phyloP scores from a whole-genome alignment of 2,797 vertebrate genomes.

The Austrolebias charrua region DNA sequence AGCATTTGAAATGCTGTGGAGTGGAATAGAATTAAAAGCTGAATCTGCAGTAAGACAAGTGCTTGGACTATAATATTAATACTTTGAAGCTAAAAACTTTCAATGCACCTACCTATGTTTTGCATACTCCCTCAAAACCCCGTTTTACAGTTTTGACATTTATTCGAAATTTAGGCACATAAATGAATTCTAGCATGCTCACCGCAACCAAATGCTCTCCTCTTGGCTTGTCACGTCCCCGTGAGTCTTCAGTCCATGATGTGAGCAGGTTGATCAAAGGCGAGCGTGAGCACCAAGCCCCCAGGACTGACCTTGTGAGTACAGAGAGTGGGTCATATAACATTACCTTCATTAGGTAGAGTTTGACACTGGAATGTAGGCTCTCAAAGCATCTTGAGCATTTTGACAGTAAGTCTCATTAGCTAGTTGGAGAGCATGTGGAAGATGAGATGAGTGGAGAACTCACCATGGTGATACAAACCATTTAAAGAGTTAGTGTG shows the following conservation, averaged over 20 bases:
- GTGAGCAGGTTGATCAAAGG: slow-evolving; percentile 43
- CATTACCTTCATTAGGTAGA: slow-evolving; percentile 62
- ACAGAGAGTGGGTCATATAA: slow-evolving; percentile 35
- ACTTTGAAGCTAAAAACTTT: not conserved
- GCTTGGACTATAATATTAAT: slow-evolving; percentile 1
- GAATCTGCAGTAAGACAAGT: slow-evolving; percentile 9
- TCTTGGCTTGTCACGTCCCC: slow-evolving; percentile 12
- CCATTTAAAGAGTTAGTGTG: not conserved
- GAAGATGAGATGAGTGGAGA: slow-evolving; percentile 20
- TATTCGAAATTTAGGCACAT: slow-evolving; percentile 4
- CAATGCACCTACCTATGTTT: not conserved
- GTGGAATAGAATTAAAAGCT: slow-evolving; percentile 42
- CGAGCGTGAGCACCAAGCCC: slow-evolving; percentile 39
- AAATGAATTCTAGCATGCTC: slow-evolving; percentile 25
- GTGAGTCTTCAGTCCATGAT: slow-evolving; percentile 31
- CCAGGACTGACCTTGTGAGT: slow-evolving; percentile 62
- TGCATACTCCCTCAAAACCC: not conserved
- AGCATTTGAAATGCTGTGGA: slow-evolving; percentile 43
- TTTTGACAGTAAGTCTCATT: slow-evolving; percentile 50
- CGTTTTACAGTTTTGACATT: not conserved
- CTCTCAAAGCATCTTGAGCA: slow-evolving; percentile 41
- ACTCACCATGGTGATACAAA: slow-evolving; percentile 11
- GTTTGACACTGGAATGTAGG: slow-evolving; percentile 51
- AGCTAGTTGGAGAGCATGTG: slow-evolving; percentile 20
- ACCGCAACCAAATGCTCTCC: slow-evolving; percentile 15